phyloP scores from a whole-genome alignment of 2,797 vertebrate genomes.

The Huso huso region DNA sequence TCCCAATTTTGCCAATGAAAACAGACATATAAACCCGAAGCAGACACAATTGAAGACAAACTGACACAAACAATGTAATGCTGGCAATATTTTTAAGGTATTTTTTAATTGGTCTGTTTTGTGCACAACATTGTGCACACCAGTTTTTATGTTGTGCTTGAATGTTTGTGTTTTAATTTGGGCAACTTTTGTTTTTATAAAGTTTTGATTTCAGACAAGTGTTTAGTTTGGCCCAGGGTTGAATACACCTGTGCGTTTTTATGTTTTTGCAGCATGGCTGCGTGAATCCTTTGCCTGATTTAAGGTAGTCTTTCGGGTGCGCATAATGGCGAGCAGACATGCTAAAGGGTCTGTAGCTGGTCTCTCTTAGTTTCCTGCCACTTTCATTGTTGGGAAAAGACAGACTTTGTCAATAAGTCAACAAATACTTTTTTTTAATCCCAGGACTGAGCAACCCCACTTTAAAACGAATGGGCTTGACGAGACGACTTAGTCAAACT shows the following conservation, averaged over 20 bases:
- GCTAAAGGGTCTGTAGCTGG: slow-evolving; percentile 10
- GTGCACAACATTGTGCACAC: background rate
- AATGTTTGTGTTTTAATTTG: background rate
- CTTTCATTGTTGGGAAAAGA: slow-evolving; percentile 26
- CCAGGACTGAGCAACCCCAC: background rate
- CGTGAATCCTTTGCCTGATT: slow-evolving; percentile 21
- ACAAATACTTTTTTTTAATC: background rate
- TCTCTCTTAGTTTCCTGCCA: background rate
- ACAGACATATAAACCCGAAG: too few relatives aligned
- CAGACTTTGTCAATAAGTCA: background rate
- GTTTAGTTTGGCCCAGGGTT: background rate
- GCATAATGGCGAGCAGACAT: slow-evolving; percentile 48
- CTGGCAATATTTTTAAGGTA: too few relatives aligned
- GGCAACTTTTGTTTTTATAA: background rate
- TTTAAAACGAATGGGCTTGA: background rate
- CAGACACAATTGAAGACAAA: too few relatives aligned
- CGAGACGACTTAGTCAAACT: background rate
- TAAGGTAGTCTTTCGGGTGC: slow-evolving; percentile 47
- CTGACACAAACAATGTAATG: too few relatives aligned
- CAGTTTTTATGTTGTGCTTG: background rate
- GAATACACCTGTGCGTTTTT: background rate
- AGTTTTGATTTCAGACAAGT: background rate
- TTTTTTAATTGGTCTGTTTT: too few relatives aligned
- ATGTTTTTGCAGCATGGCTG: slow-evolving; percentile 9
- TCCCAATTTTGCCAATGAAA: too few relatives aligned